Base-by-base conservation (phyloP, 2,113 vertebrate species). In the Pseudopodoces humilis region DNA sequence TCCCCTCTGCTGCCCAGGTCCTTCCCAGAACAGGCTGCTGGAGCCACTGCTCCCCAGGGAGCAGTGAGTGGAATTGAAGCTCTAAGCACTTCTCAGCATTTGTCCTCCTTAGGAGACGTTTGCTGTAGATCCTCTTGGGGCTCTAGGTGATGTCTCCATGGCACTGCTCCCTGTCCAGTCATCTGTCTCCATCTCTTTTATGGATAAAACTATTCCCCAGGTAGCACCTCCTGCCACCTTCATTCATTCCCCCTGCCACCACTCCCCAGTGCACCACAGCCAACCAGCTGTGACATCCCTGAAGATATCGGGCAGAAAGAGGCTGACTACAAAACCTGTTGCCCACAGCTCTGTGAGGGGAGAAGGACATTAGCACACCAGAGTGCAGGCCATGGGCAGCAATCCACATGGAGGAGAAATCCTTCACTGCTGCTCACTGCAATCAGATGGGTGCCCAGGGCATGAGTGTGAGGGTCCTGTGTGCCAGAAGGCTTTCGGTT, bases 371-470 rank as follows among this genome's bases (percentile, higher is more conserved):
- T 16, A 55, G 37, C 62, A 22, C 8, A 1, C 8, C 56, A 37
- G 52, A n/a, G 35, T 3, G 1, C 2, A 3, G 47, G 49, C 20
- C 67, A 20, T 0, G 0, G 35, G 33, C 35, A 35, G 39, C 39
- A 33, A 2, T 79, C 15, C 35, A 35, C 25, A 3, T 0, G 2
- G 21, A 39, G 52, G 6, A 47, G 27, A 52, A 25, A 1, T 24
- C 31, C 37, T 7, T 6, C 63, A 3, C 19, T 1, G 4, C 74
- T 5, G 2, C 87, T 77, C 0, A 0, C 63, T 88, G 83, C 37
- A 21, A 0, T 35, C 64, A 8, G 69, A 10, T 0, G 23, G 19
- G 64, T 58, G 44, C 53, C 59, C 9, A 2, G 21, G 9, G 15
- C 31, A 8, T 3, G 41, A 62, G 25, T 21, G 59, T 39, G 77